Evolutionary conservation across 2,888 invertebrate species (phyloP).

Genomic region (Zygothrica quintamaculata): DNA sequence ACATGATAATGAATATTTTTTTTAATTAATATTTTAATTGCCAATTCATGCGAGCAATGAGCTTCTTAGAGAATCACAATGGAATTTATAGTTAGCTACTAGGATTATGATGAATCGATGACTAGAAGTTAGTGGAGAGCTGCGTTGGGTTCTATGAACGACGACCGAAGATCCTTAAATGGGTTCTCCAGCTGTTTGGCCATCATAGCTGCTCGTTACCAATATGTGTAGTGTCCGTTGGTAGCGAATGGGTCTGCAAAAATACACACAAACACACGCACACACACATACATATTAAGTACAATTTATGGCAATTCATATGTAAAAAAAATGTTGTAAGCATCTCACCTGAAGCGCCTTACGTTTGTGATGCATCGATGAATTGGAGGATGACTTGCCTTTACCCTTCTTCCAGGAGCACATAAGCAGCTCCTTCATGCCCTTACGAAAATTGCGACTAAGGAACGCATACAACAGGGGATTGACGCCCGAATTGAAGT

Average conservation of each 20-base stretch:
- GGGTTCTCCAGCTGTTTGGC: slow-evolving; percentile 61
- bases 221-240: slow-evolving; percentile 84
- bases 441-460: slow-evolving; percentile 91
- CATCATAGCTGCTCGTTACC: slow-evolving; percentile 85
- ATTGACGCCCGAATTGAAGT: slow-evolving; percentile 95
- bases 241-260: slow-evolving; percentile 83
- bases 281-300: slow-evolving; percentile 4
- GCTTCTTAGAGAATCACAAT: slow-evolving; percentile 64
- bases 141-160: slow-evolving; percentile 60
- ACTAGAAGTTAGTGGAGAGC: slow-evolving; percentile 17
- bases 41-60: slow-evolving; percentile 45
- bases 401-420: slow-evolving; percentile 86
- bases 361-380: slow-evolving; percentile 84
- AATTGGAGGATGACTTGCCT: slow-evolving; percentile 83
- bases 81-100: slow-evolving; percentile 38
- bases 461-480: slow-evolving; percentile 95
- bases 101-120: slow-evolving; percentile 8
- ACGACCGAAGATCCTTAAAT: slow-evolving; percentile 67
- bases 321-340: neutral
- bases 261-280: too few species aligned
- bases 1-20: slow-evolving; percentile 45
- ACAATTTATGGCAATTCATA: neutral
- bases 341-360: slow-evolving; percentile 82
- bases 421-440: slow-evolving; percentile 92
- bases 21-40: slow-evolving; percentile 43